Percentiles rank a stretch among this genome's conserved stretches.
Conservation (phyloP, 2,888 invertebrate species). For the Cephus runcator region DNA sequence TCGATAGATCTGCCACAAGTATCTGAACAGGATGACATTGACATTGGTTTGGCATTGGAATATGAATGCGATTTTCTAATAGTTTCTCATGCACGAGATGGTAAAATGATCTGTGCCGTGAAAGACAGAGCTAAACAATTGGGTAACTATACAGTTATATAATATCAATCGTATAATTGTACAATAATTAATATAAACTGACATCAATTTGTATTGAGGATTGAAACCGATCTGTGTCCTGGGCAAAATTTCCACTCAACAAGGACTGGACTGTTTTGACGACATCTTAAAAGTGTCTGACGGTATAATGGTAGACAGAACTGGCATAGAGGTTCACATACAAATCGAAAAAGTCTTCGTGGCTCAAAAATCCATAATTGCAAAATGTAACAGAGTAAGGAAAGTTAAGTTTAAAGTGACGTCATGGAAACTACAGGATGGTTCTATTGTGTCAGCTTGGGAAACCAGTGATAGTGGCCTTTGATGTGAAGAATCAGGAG, state of each 20-base stretch:
- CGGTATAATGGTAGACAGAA: slow-evolving; percentile 77
- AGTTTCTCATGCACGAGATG: slow-evolving; percentile 40
- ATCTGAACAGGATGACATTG: slow-evolving; percentile 65
- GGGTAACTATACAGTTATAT: slow-evolving; percentile 27
- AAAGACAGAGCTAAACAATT: slow-evolving; percentile 35
- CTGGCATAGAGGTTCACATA: slow-evolving; percentile 68
- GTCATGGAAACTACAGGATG: background rate
- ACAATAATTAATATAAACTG: background rate
- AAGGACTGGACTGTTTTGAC: slow-evolving; percentile 64
- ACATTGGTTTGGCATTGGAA: slow-evolving; percentile 58
- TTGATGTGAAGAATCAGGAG: slow-evolving; percentile 70
- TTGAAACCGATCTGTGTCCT: slow-evolving; percentile 33
- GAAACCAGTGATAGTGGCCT: slow-evolving; percentile 72
- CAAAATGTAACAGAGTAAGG: slow-evolving; percentile 56
- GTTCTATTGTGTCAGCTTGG: slow-evolving; percentile 60
- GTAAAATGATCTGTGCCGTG: slow-evolving; percentile 32
- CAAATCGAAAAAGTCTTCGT: slow-evolving; percentile 68
- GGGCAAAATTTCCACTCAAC: slow-evolving; percentile 41
- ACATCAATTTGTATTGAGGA: slow-evolving; percentile 14
- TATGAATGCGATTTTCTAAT: slow-evolving; percentile 54
- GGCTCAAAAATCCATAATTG: slow-evolving; percentile 70
- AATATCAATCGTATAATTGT: slow-evolving; percentile 9
- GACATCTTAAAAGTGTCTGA: slow-evolving; percentile 71
- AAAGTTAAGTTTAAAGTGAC: background rate
- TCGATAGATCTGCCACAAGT: slow-evolving; percentile 65